phyloP scores from a whole-genome alignment of 2,797 vertebrate genomes.

The Tokudaia tokunoshimensis region DNA sequence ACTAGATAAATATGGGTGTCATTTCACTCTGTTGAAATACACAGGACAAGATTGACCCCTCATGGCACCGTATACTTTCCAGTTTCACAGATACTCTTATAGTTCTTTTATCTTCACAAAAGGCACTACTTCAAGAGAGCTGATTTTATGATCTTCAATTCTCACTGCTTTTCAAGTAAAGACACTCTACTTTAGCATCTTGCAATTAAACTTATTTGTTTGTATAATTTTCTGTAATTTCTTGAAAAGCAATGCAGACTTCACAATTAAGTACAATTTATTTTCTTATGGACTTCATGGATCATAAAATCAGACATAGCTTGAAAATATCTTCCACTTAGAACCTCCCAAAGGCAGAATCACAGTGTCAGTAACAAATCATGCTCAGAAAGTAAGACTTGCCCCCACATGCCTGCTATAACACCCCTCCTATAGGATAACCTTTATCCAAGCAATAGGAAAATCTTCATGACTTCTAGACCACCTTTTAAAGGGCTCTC shows the following conservation, averaged over 20 bases:
- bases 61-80: not conserved
- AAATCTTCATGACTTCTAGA: not conserved
- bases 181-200: not conserved
- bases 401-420: not conserved
- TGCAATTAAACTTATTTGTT: not conserved
- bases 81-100: not conserved
- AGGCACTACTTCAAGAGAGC: not conserved
- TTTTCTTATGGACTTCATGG: not conserved
- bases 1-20: not conserved
- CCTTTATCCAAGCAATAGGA: not conserved
- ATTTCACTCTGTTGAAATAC: not conserved
- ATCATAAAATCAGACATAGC: not conserved
- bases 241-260: not conserved
- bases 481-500: not conserved
- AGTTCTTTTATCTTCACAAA: not conserved
- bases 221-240: slow-evolving; percentile 10
- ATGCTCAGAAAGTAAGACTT: not conserved
- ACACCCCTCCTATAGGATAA: not conserved
- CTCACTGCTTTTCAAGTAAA: not conserved
- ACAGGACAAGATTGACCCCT: not conserved
- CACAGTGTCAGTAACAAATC: not conserved
- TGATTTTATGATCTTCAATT: slow-evolving; percentile 24
- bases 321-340: not conserved
- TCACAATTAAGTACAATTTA: not conserved
- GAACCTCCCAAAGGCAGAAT: not conserved